These are phyloP conservation scores for Parus major DNA, from an alignment of 2,113 vertebrate species.

Conservation along the genomic window DNA sequence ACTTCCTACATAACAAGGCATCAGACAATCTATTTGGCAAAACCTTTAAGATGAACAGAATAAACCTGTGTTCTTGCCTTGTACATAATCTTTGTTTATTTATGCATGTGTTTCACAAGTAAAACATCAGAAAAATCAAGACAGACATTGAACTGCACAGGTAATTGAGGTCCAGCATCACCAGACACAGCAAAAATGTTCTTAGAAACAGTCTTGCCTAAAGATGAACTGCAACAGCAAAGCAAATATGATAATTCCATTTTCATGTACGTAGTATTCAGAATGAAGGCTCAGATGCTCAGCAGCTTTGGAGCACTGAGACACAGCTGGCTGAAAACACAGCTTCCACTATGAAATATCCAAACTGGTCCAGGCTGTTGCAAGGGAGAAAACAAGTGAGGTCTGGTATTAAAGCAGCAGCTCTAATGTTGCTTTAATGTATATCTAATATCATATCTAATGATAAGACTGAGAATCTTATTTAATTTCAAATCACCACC, in stretches of 20 bases:
- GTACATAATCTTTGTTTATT: not conserved
- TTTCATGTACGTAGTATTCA: not conserved
- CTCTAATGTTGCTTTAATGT: not conserved
- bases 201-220: not conserved
- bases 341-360: not conserved
- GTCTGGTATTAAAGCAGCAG: not conserved
- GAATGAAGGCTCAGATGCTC: not conserved
- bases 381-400: not conserved
- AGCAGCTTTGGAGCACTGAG: not conserved
- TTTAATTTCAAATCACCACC: not conserved
- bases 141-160: not conserved
- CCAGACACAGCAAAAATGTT: not conserved
- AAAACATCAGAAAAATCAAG: not conserved
- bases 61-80: not conserved
- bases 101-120: accelerated
- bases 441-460: no score
- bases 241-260: not conserved
- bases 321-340: not conserved
- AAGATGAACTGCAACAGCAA: not conserved
- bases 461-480: not conserved
- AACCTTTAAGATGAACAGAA: not conserved
- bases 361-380: not conserved
- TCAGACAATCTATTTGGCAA: not conserved
- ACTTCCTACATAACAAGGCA: not conserved
- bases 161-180: not conserved